phyloP scores from a whole-genome alignment of 1,140 invertebrate genomes.

The Caenorhabditis inopinata region DNA sequence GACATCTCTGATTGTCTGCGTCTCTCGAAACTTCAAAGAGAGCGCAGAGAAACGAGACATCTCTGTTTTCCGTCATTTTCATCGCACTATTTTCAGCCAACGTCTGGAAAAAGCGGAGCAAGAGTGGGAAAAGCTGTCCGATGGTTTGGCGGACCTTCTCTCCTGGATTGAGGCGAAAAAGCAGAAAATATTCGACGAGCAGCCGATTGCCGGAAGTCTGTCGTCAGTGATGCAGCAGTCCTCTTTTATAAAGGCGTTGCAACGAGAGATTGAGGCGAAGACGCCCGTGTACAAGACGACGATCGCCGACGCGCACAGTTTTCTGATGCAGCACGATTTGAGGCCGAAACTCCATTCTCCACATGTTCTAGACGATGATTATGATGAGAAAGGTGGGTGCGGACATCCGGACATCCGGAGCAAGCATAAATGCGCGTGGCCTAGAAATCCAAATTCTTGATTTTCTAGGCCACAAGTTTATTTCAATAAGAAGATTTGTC shows the following conservation, averaged over 20 bases:
- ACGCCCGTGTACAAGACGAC: constrained; percentile 52
- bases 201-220: constrained; percentile 36
- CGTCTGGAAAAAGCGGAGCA: constrained; percentile 63
- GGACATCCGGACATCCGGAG: not conserved
- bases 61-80: too few species aligned
- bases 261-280: constrained; percentile 57
- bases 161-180: constrained; percentile 59
- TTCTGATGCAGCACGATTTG: constrained; percentile 64
- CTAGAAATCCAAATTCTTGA: too few species aligned
- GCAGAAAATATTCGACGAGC: constrained; percentile 44
- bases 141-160: constrained; percentile 54
- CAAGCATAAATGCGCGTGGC: not conserved
- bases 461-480: too few species aligned
- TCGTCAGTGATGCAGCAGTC: constrained; percentile 36
- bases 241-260: not conserved
- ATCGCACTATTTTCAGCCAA: constrained; percentile 56
- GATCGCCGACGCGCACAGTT: constrained; percentile 57
- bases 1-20: too few species aligned
- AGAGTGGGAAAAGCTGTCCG: constrained; percentile 60
- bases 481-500: too few species aligned
- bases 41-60: too few species aligned
- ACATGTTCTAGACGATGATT: constrained; percentile 51
- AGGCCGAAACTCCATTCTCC: constrained; percentile 54
- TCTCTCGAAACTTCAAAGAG: too few species aligned
- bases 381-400: constrained; percentile 8